Percentiles rank a stretch among this genome's conserved stretches.
phyloP scores from a whole-genome alignment of 2,797 vertebrate genomes.

The Oryzias dopingdopingensis region DNA sequence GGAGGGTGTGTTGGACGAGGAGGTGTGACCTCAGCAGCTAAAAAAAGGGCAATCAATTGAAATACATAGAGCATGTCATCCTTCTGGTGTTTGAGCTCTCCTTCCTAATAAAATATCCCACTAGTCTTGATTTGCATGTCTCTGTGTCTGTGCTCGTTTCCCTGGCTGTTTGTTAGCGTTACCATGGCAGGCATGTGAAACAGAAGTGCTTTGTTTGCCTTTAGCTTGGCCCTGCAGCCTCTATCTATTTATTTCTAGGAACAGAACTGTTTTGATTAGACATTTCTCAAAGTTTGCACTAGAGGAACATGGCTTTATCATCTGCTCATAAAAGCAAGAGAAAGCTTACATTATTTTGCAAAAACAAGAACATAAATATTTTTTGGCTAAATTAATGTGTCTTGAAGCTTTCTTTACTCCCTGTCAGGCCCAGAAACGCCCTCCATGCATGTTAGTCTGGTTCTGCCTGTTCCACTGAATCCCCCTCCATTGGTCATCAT shows the following conservation, averaged over 20 bases:
- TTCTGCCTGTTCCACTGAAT: slow-evolving; percentile 7
- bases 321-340: slow-evolving; percentile 24
- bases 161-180: slow-evolving; percentile 36
- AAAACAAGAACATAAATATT: background rate
- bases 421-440: background rate
- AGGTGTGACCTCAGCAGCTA: slow-evolving; percentile 55
- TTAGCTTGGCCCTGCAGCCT: slow-evolving; percentile 56
- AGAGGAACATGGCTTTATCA: slow-evolving; percentile 24
- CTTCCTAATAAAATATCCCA: slow-evolving; percentile 2
- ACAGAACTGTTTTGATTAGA: slow-evolving; percentile 58
- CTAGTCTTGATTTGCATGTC: slow-evolving; percentile 2
- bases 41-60: slow-evolving; percentile 33
- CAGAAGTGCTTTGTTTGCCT: slow-evolving; percentile 62
- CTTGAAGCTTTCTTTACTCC: background rate
- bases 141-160: slow-evolving; percentile 21
- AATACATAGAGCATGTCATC: slow-evolving; percentile 20
- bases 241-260: slow-evolving; percentile 48
- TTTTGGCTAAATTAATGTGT: background rate
- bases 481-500: slow-evolving; percentile 23
- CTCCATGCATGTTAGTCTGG: background rate
- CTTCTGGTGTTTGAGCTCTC: background rate
- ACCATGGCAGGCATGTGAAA: slow-evolving; percentile 48
- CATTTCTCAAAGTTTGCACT: slow-evolving; percentile 47
- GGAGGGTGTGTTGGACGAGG: slow-evolving; percentile 7
- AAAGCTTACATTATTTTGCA: background rate